A percentile compares a stretch with the other conserved stretches of the same genome.
Evolutionary conservation across 2,113 vertebrate genomes (phyloP).

Genomic region (Eurypyga helias): DNA sequence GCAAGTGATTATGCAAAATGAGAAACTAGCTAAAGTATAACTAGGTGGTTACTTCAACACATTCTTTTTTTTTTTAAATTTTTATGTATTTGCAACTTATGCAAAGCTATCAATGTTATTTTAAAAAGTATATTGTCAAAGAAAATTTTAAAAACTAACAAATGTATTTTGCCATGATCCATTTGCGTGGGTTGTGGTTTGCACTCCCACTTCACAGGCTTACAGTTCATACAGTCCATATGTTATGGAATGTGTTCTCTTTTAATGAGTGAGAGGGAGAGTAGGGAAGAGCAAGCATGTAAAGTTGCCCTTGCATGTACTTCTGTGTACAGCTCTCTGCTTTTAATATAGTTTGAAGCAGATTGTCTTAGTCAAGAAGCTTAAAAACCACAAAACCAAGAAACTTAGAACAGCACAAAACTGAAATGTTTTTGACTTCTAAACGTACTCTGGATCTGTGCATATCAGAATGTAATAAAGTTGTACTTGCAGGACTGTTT

Average conservation of each 20-base stretch:
- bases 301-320: background rate
- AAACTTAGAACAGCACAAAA: background rate
- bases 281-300: background rate
- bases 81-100: background rate
- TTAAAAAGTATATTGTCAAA: background rate
- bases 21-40: background rate
- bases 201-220: background rate
- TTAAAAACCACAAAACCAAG: background rate
- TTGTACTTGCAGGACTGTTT: background rate
- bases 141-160: background rate
- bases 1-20: constrained; percentile 34
- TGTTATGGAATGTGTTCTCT: background rate
- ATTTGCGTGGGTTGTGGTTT: background rate
- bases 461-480: background rate
- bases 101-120: background rate
- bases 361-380: background rate
- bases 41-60: background rate
- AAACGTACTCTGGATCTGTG: background rate
- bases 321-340: background rate
- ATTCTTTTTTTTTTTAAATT: background rate
- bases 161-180: background rate
- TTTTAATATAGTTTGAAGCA: background rate
- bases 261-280: background rate
- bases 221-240: background rate
- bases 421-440: background rate